These are phyloP conservation scores for Rhaphigaster nebulosa DNA, from an alignment of 2,888 invertebrate genomes.

Conservation along the genomic window DNA sequence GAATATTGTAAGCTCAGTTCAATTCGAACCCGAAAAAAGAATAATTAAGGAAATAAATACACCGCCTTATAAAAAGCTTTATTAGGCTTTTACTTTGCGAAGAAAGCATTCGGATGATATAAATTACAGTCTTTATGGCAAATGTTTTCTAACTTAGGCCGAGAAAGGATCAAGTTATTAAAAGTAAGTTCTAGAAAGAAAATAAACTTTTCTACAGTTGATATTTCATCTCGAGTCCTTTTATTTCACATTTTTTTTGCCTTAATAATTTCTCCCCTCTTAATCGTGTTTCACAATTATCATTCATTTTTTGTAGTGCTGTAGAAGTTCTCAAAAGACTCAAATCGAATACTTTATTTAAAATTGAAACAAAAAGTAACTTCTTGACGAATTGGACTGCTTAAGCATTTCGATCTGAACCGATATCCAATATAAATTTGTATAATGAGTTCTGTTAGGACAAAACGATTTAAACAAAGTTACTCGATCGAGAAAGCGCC, in stretches of 20 bases:
- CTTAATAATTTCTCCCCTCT: neutral
- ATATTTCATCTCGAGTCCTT: slow-evolving; percentile 11
- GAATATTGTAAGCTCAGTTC: neutral
- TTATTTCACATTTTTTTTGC: neutral
- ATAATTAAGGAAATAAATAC: neutral
- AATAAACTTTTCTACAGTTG: neutral
- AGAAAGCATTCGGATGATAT: slow-evolving; percentile 1
- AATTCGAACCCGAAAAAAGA: neutral
- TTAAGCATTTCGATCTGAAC: too few relatives aligned
- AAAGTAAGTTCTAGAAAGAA: neutral
- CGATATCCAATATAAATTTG: too few relatives aligned
- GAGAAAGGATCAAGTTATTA: neutral
- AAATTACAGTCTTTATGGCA: neutral
- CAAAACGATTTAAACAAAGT: too few relatives aligned
- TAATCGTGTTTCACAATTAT: neutral
- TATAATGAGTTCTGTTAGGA: too few relatives aligned
- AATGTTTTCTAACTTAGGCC: neutral
- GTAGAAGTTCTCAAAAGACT: neutral
- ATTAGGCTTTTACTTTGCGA: neutral
- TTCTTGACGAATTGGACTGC: too few relatives aligned
- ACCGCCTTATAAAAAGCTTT: neutral
- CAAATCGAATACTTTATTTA: too few relatives aligned
- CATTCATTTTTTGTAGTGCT: neutral
- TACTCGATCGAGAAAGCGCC: too few relatives aligned
- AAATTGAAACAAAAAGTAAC: too few relatives aligned